phyloP scores from a whole-genome alignment of 2,888 invertebrate genomes.

The Schizaphis graminum region DNA sequence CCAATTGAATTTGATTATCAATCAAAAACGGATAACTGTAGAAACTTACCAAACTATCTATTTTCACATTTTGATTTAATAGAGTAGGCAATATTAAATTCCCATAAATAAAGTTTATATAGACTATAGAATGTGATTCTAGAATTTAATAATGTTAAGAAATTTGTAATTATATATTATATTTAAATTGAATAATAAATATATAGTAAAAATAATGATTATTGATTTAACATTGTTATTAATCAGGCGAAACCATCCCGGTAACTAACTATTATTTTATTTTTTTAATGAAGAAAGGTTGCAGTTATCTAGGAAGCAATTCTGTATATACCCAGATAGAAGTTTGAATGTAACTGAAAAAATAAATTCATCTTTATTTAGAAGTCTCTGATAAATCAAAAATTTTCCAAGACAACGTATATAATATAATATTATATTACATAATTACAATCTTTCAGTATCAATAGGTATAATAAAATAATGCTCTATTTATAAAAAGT shows the following conservation, averaged over 20 bases:
- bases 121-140: not conserved
- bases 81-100: no score
- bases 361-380: not conserved
- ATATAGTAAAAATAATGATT: not conserved
- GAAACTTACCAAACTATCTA: no score
- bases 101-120: not conserved
- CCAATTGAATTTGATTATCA: no score
- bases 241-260: not conserved
- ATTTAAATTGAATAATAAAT: not conserved
- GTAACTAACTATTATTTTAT: not conserved
- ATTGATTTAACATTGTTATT: not conserved
- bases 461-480: not conserved
- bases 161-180: not conserved
- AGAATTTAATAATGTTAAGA: not conserved
- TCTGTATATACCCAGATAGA: not conserved
- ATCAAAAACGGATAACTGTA: no score
- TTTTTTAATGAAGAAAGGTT: not conserved
- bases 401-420: not conserved
- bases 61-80: no score
- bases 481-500: not conserved
- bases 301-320: not conserved
- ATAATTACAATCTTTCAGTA: not conserved
- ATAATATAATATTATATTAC: not conserved
- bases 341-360: not conserved
- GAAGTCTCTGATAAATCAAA: not conserved